These are phyloP conservation scores for Hemithea aestivaria DNA, from an alignment of 2,888 invertebrate species.

Conservation along the genomic window DNA sequence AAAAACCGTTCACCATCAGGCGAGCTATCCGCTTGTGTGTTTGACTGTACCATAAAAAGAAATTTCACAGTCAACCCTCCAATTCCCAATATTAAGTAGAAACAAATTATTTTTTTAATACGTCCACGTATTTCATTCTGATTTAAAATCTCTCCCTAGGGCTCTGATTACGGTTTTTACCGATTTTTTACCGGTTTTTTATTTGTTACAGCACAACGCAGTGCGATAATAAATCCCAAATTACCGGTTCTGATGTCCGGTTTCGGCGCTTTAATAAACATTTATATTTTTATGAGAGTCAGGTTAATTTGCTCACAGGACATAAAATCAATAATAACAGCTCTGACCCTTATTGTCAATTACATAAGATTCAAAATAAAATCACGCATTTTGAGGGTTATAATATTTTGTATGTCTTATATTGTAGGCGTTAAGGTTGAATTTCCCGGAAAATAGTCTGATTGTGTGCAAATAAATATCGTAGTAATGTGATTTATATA, in stretches of 20 bases:
- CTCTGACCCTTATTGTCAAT: neutral
- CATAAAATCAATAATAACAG: slow-evolving; percentile 8
- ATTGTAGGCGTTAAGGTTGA: slow-evolving; percentile 5
- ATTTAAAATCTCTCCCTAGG: slow-evolving; percentile 22
- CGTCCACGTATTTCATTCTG: slow-evolving; percentile 21
- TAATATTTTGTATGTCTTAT: too few species aligned
- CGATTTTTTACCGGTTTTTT: slow-evolving; percentile 19
- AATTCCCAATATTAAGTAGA: too few species aligned
- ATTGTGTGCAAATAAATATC: slow-evolving; percentile 8
- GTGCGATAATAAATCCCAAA: slow-evolving; percentile 26
- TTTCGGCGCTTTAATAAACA: slow-evolving; percentile 33
- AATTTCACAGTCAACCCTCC: too few species aligned
- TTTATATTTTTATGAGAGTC: slow-evolving; percentile 29
- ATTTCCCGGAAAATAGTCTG: slow-evolving; percentile 1
- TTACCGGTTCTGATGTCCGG: slow-evolving; percentile 27
- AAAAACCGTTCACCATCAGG: too few species aligned
- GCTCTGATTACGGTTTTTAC: slow-evolving; percentile 25
- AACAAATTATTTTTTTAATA: slow-evolving; percentile 22
- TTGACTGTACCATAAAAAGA: too few species aligned
- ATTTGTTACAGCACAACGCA: slow-evolving; percentile 20
- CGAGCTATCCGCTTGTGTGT: too few species aligned
- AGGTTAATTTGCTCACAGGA: slow-evolving; percentile 12
- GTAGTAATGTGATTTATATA: slow-evolving; percentile 23
- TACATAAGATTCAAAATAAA: slow-evolving; percentile 3
- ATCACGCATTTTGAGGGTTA: neutral